A percentile compares a stretch with the other conserved stretches of the same genome.
phyloP scores from a whole-genome alignment of 2,888 invertebrate species.

The Caenorhabditis sp. region DNA sequence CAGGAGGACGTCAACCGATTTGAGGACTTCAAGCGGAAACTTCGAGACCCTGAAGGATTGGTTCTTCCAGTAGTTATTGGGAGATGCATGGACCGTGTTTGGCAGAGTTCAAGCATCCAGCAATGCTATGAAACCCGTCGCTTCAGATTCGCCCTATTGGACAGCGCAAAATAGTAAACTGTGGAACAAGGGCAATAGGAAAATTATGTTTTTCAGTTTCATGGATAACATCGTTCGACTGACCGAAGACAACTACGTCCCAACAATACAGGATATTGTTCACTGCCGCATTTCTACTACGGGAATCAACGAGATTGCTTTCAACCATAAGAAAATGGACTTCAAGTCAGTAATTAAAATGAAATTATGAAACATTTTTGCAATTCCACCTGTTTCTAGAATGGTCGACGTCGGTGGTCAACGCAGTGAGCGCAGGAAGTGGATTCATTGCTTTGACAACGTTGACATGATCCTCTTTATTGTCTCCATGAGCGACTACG shows the following conservation, averaged over 20 bases:
- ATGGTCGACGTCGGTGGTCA: conserved; percentile 79
- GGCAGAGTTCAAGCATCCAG: conserved; percentile 67
- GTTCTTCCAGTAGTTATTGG: conserved; percentile 69
- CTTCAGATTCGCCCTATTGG: conserved; percentile 68
- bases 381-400: conserved; percentile 32
- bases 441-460: conserved; percentile 78
- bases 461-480: conserved; percentile 75
- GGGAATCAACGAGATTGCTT: conserved; percentile 71
- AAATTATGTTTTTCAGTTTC: conserved; percentile 66
- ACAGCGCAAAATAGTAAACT: conserved; percentile 74
- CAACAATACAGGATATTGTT: conserved; percentile 75
- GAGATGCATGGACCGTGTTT: conserved; percentile 71
- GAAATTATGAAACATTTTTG: not conserved
- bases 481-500: conserved; percentile 72
- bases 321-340: conserved; percentile 69
- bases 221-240: conserved; percentile 72
- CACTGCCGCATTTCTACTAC: conserved; percentile 82
- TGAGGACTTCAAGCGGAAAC: conserved; percentile 62
- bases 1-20: conserved; percentile 73
- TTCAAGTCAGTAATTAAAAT: conserved; percentile 61
- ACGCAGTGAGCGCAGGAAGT: conserved; percentile 74
- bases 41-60: conserved; percentile 61
- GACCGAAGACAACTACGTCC: conserved; percentile 69
- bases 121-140: conserved; percentile 64
- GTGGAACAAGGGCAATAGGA: not conserved